These are phyloP conservation scores for Rhyzopertha dominica DNA, from an alignment of 1,140 invertebrate genomes.

Conservation along the genomic window DNA sequence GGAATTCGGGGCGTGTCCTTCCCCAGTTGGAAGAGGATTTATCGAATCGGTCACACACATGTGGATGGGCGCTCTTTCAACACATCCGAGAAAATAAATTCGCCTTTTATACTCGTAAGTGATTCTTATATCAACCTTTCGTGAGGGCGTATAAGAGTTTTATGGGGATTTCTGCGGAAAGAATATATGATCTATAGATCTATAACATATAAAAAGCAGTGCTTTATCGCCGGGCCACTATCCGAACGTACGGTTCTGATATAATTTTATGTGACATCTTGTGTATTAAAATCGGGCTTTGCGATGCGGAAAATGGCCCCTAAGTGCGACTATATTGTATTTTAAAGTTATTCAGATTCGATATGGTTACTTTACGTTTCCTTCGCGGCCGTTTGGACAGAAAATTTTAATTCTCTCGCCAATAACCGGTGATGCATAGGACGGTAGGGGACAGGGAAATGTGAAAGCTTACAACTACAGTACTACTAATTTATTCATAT, in stretches of 20 bases:
- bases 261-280: slow-evolving; percentile 40
- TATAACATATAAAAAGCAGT: slow-evolving; percentile 28
- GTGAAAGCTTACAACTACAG: too few relatives aligned
- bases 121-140: slow-evolving; percentile 22
- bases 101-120: slow-evolving; percentile 25
- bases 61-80: too few relatives aligned
- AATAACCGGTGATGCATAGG: too few relatives aligned
- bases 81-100: slow-evolving; percentile 26
- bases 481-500: too few relatives aligned
- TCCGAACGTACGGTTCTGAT: slow-evolving; percentile 21
- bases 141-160: slow-evolving; percentile 31
- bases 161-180: slow-evolving; percentile 38
- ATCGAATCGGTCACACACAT: too few relatives aligned
- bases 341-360: slow-evolving; percentile 24
- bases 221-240: slow-evolving; percentile 34
- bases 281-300: slow-evolving; percentile 38
- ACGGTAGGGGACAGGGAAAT: too few relatives aligned
- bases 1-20: too few relatives aligned
- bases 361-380: slow-evolving; percentile 28
- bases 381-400: slow-evolving; percentile 10
- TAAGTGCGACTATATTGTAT: slow-evolving; percentile 35
- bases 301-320: slow-evolving; percentile 37
- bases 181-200: slow-evolving; percentile 33
- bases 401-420: neutral
- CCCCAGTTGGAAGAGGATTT: too few relatives aligned